Base-by-base conservation (phyloP, 2,113 vertebrate species). In the Kryptolebias marmoratus region DNA sequence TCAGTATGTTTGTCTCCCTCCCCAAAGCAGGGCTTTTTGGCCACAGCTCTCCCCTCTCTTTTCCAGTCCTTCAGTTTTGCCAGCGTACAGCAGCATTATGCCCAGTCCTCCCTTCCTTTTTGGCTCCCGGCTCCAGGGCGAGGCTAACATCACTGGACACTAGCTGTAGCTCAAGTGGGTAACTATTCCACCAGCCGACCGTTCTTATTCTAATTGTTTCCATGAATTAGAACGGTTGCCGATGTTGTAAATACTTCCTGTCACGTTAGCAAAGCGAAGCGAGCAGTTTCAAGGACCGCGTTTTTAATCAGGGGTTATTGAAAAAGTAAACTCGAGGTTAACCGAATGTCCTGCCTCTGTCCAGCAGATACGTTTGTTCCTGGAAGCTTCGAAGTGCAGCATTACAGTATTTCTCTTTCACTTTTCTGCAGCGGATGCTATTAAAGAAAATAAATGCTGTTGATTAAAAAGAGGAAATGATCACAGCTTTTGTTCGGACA, bases 1-100 rank as follows among this genome's bases (percentile, higher is more conserved):
- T 92, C 87, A 90, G 91, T 91, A 89, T 90, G 91, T 91, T 92
- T 89, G 86, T 87, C 89, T 85, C 85, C 75, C 55, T 89, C 87
- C 90, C 83, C 88, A 86, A 89, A 89, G 86, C 84, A 73, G 59
- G 75, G 78, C 80, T 88, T 91, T 86, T 89, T 90, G 89, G 91
- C 89, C 79, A 79, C 32, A 15, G 65, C 77, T 81, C 68, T 63
- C 68, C 36, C 84, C 74, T 90, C 82, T 72, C 86, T 89, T 88
- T 90, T 92, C 87, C 88, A 90, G 81, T 79, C 76, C 77, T 79
- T 81, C 77, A 66, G 57, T 80, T 56, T 66, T 92, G 90, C 90
- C 91, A 92, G 68, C 81, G 81, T 85, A 87, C 86, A 84, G 82
- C 85, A 90, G 87, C 86, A 89, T 88, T 83, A 82, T 87, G 87